Evolutionary conservation across 2,113 vertebrate species (phyloP).

Genomic region (Acrocephalus kingi): DNA sequence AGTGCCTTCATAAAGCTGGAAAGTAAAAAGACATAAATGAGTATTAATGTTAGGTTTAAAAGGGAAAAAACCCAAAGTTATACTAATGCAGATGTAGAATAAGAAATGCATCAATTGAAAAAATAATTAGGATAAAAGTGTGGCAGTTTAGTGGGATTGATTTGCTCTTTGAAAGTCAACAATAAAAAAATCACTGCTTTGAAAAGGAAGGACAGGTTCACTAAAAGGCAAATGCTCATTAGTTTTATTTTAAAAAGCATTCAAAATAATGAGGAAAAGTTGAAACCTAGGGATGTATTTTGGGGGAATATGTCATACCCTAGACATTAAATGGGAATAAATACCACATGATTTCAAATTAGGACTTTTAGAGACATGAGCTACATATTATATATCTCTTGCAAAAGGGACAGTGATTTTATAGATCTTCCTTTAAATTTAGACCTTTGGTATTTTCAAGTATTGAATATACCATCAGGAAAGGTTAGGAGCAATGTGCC

Average conservation of each 20-base stretch:
- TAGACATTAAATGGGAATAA: not conserved
- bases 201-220: not conserved
- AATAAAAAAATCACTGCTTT: not conserved
- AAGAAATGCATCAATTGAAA: not conserved
- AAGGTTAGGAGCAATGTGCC: not conserved
- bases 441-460: constrained; percentile 28
- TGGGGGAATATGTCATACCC: not conserved
- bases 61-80: not conserved
- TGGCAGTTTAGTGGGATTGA: not conserved
- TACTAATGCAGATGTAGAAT: not conserved
- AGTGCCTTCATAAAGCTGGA: not conserved
- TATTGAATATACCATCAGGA: not conserved
- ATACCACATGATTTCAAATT: not conserved
- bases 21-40: not conserved
- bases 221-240: not conserved
- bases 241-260: not conserved
- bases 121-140: constrained; percentile 15
- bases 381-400: not conserved
- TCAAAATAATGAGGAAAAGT: not conserved
- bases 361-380: not conserved
- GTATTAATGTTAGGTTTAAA: not conserved
- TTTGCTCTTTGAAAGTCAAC: constrained; percentile 28
- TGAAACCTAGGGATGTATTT: not conserved
- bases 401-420: not conserved
- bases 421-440: constrained; percentile 18